Conservation (phyloP, 2,113 vertebrate genomes). For the Stigmatopora argus region DNA sequence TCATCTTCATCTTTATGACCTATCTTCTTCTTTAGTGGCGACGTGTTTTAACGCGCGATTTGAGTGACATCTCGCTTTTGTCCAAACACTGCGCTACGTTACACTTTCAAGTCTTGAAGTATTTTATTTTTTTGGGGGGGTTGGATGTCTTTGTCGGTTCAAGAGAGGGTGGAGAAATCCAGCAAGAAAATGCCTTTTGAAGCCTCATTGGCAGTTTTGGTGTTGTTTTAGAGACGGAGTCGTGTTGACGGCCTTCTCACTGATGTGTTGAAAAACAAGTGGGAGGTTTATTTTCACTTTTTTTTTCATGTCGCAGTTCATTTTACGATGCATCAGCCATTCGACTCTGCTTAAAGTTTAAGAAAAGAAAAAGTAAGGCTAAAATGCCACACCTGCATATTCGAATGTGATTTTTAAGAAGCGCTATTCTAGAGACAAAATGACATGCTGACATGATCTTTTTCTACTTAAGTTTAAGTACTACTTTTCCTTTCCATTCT, state of each 20-base stretch:
- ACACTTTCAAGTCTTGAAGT: conserved; percentile 31
- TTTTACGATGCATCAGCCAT: background rate
- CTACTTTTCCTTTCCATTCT: too few relatives aligned
- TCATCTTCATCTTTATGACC: too few relatives aligned
- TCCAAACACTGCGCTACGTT: conserved; percentile 7
- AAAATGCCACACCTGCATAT: too few relatives aligned
- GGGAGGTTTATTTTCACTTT: conserved; percentile 4
- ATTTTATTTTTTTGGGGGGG: background rate
- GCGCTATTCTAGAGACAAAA: too few relatives aligned
- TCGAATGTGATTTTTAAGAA: too few relatives aligned
- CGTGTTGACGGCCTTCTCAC: conserved; percentile 26
- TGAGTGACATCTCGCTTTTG: conserved; percentile 16
- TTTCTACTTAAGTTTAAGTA: too few relatives aligned
- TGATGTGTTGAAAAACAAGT: background rate
- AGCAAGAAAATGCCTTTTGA: conserved; percentile 23
- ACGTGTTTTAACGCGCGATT: background rate
- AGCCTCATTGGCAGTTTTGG: conserved; percentile 21
- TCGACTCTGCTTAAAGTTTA: background rate
- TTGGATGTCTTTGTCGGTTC: conserved; percentile 19
- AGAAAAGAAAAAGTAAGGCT: background rate
- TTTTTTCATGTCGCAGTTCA: background rate
- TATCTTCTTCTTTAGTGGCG: background rate
- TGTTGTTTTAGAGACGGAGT: conserved; percentile 38
- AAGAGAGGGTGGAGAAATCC: conserved; percentile 17
- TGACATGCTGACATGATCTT: too few relatives aligned